A percentile compares a stretch with the other conserved stretches of the same genome.
These are phyloP conservation scores for Takifugu flavidus DNA, from an alignment of 2,113 vertebrate genomes.

Conservation along the genomic window DNA sequence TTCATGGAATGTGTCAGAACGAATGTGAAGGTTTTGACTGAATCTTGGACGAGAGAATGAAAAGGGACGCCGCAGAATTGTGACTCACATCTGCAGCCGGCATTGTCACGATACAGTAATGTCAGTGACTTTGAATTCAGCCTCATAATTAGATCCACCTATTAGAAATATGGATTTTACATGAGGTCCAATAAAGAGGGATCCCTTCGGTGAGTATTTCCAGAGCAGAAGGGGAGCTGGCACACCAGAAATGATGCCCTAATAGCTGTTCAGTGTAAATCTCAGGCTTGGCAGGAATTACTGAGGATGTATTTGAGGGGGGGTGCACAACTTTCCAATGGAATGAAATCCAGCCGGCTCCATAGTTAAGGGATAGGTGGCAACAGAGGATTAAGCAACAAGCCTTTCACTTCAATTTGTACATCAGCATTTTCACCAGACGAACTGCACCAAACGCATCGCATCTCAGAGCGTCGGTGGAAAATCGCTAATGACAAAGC, in stretches of 20 bases:
- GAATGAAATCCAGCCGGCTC: conserved; percentile 50
- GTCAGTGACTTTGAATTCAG: conserved; percentile 28
- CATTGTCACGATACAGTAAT: conserved; percentile 37
- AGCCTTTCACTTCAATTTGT: conserved; percentile 80
- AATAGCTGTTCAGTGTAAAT: conserved; percentile 66
- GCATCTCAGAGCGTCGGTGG: conserved; percentile 63
- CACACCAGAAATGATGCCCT: conserved; percentile 52
- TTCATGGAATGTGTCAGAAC: conserved; percentile 54
- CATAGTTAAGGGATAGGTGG: conserved; percentile 71
- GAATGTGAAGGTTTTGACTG: conserved; percentile 51
- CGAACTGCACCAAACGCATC: conserved; percentile 45
- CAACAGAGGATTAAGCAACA: conserved; percentile 75
- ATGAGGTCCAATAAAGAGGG: conserved; percentile 12
- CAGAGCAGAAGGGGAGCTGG: conserved; percentile 48
- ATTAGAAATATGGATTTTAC: conserved; percentile 10
- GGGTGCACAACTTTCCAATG: conserved; percentile 61
- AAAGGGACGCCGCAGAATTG: conserved; percentile 37
- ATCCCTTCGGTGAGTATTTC: conserved; percentile 38
- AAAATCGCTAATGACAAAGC: conserved; percentile 80
- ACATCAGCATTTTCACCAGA: conserved; percentile 74
- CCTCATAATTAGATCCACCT: conserved; percentile 22
- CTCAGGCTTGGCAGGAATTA: conserved; percentile 71
- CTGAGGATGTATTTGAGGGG: conserved; percentile 46
- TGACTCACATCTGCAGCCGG: conserved; percentile 49
- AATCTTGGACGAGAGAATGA: conserved; percentile 50